Conservation (phyloP, 2,888 invertebrate genomes). For the Meteorus cinctellus region DNA sequence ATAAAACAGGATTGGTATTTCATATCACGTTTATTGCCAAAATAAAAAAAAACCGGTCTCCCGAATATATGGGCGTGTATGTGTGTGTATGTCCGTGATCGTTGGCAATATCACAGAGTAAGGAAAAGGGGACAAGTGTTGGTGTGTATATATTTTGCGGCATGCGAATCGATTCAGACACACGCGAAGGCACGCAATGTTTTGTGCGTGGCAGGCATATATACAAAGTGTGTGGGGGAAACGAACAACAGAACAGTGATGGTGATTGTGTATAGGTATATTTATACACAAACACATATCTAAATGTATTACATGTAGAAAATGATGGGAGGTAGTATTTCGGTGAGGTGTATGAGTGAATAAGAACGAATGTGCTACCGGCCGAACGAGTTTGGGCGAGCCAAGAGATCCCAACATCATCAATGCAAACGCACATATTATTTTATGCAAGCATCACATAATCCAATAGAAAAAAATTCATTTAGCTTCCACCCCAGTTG, state of each 20-base stretch:
- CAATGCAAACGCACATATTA: conserved; percentile 28
- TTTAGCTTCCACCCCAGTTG: too few species aligned
- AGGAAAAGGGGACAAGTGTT: conserved; percentile 29
- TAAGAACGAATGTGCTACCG: conserved; percentile 29
- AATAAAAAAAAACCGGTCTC: neutral
- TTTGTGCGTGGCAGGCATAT: conserved; percentile 40
- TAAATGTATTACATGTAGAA: too few species aligned
- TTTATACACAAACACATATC: neutral
- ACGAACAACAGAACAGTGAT: too few species aligned
- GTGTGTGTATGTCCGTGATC: neutral
- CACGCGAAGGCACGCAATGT: conserved; percentile 48
- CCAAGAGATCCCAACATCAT: conserved; percentile 26
- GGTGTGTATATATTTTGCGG: conserved; percentile 46
- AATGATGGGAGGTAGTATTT: neutral
- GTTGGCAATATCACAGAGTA: neutral
- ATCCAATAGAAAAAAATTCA: neutral
- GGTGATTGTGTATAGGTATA: neutral
- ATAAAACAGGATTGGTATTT: too few species aligned
- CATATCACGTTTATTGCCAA: too few species aligned
- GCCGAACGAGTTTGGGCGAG: conserved; percentile 49
- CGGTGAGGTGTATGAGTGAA: neutral
- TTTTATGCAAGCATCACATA: neutral
- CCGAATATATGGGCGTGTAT: too few species aligned
- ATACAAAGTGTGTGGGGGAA: too few species aligned
- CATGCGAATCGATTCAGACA: conserved; percentile 50